A percentile compares a stretch with the other conserved stretches of the same genome.
Conservation (phyloP, 2,797 vertebrate species). For the Allobates femoralis region DNA sequence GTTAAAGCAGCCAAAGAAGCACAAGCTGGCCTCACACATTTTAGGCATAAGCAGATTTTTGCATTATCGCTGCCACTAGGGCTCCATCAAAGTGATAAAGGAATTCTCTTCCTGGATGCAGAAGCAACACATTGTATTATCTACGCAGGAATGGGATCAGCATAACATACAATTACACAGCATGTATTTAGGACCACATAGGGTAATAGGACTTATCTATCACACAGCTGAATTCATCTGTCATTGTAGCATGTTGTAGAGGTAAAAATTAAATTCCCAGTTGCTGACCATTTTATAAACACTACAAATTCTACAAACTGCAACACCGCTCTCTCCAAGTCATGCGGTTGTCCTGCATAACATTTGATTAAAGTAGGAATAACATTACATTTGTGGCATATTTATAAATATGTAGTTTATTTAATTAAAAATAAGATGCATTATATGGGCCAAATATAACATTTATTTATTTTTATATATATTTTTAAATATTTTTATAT, state of each 20-base stretch:
- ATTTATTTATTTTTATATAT: no score
- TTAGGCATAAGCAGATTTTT: constrained; percentile 42
- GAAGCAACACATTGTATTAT: constrained; percentile 11
- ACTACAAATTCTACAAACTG: neutral
- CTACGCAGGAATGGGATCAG: neutral
- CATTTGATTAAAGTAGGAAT: neutral
- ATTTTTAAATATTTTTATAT: no score
- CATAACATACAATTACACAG: neutral
- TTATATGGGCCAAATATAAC: no score
- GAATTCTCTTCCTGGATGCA: constrained; percentile 15
- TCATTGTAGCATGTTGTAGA: neutral
- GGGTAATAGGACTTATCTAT: neutral
- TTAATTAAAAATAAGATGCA: no score
- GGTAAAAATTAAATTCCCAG: constrained; percentile 5
- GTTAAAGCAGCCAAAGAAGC: constrained; percentile 28
- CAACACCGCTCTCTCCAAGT: no score
- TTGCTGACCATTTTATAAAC: neutral
- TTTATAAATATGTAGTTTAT: neutral
- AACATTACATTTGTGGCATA: neutral
- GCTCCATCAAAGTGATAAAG: constrained; percentile 39
- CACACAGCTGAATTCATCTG: neutral
- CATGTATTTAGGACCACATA: neutral
- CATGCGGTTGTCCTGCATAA: neutral
- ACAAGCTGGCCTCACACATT: constrained; percentile 26
- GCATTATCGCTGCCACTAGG: constrained; percentile 38